A percentile compares a stretch with the other conserved stretches of the same genome.
These are phyloP conservation scores for Fulmarus glacialis DNA, from an alignment of 2,113 vertebrate genomes.

Conservation along the genomic window DNA sequence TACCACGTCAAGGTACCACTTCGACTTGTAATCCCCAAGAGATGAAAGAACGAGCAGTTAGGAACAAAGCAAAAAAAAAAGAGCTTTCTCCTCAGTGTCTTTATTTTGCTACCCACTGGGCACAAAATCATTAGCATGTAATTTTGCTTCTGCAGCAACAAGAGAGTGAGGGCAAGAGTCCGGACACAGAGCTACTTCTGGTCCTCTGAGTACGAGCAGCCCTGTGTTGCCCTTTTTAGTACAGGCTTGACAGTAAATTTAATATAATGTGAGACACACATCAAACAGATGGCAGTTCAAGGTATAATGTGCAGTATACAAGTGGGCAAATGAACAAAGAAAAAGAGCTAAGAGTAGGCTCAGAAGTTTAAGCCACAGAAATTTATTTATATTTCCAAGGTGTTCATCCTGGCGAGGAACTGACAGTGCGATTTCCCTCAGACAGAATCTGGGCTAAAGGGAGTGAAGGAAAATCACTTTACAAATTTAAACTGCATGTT, in stretches of 20 bases:
- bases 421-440: background rate
- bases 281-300: background rate
- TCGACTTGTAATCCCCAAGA: background rate
- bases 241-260: background rate
- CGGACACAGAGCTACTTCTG: background rate
- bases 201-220: background rate
- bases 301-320: background rate
- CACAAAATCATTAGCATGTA: background rate
- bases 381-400: background rate
- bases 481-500: background rate
- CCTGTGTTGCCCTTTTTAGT: background rate
- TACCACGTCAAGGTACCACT: background rate
- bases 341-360: background rate
- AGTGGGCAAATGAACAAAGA: background rate
- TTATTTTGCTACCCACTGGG: background rate
- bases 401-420: background rate
- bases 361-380: background rate
- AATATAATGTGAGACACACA: background rate
- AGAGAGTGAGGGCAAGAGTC: background rate
- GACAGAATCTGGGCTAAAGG: background rate
- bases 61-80: background rate
- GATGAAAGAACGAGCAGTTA: background rate
- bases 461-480: background rate
- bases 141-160: background rate
- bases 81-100: background rate